Evolutionary conservation across 2,113 vertebrate species (phyloP).

Genomic region (Takifugu flavidus): DNA sequence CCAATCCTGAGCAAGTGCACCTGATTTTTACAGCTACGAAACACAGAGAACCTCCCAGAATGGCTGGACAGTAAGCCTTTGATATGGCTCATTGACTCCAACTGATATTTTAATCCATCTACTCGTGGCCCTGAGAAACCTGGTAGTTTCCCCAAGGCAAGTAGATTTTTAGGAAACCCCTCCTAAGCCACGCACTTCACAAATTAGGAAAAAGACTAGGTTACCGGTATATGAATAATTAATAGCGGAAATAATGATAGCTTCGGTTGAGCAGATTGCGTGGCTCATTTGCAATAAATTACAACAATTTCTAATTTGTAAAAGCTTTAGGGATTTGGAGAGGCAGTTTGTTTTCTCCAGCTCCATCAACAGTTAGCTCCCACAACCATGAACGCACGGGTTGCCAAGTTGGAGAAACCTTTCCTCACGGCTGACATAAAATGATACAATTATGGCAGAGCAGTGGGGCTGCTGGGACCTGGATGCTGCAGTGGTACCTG

Average conservation of each 20-base stretch:
- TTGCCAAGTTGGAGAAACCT: constrained; percentile 52
- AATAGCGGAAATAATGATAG: too few relatives aligned
- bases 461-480: constrained; percentile 2
- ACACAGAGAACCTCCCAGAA: background rate
- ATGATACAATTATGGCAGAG: constrained; percentile 42
- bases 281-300: constrained; percentile 1
- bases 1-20: background rate
- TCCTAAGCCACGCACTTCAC: background rate
- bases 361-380: constrained; percentile 53
- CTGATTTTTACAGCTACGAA: background rate
- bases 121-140: background rate
- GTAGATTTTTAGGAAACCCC: background rate
- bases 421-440: constrained; percentile 53
- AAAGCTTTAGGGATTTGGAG: background rate
- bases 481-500: background rate
- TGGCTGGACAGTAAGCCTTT: background rate
- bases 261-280: background rate
- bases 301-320: background rate
- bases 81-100: background rate
- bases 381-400: constrained; percentile 52
- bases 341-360: constrained; percentile 5
- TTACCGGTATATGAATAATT: background rate
- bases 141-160: background rate
- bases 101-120: background rate
- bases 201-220: background rate